Evolutionary conservation across 2,797 vertebrate species (phyloP), one percentile per base, ranked within the genome.

Genomic region (Sarcophilus harrisii): DNA sequence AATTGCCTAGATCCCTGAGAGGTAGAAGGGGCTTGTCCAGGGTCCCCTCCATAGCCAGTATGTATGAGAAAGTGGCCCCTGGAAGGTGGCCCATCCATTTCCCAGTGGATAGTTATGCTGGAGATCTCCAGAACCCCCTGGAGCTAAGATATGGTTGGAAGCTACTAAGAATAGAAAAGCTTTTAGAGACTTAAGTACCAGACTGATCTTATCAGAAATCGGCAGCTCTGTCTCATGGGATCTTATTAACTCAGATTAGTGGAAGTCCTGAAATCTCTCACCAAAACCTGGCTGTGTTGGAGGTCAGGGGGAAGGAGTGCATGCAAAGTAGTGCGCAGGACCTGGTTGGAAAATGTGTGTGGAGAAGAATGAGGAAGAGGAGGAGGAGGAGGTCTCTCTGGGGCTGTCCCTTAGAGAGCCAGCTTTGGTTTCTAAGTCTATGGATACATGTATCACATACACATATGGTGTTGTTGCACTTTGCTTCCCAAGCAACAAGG

Each of bases 151-250:
- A 87, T 11, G 21, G 73, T 27, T 87, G 27, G 38, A 87, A 87
- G n/a, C 73, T 87, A 11, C 73, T 87, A 87, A 97, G 95, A 97
- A 98, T 96, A 97, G 97, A 96, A 87, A 96, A 73, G 94, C 94
- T 96, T 93, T 94, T 81, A 95, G 93, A 0, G 90, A 93, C 66
- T 95, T 97, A 96, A 97, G 96, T 92, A 95, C 60, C 94, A 93
- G 90, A 95, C 58, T 81, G n/a, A 96, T 93, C 95, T 1, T 90
- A 95, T 96, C 94, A 90, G 94, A 93, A 92, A 94, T 95, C 94
- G 38, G 58, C 2, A 38, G 45, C 55, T 45, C 49, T 93, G 90
- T 96, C 94, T 92, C 29, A 9, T 87, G 91, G 81, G 94, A 96
- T 92, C 95, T 97, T 95, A 96, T 96, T 96, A 96, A 95, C 49